These are phyloP conservation scores for Noctua janthina DNA, from an alignment of 2,888 invertebrate species.

Conservation along the genomic window DNA sequence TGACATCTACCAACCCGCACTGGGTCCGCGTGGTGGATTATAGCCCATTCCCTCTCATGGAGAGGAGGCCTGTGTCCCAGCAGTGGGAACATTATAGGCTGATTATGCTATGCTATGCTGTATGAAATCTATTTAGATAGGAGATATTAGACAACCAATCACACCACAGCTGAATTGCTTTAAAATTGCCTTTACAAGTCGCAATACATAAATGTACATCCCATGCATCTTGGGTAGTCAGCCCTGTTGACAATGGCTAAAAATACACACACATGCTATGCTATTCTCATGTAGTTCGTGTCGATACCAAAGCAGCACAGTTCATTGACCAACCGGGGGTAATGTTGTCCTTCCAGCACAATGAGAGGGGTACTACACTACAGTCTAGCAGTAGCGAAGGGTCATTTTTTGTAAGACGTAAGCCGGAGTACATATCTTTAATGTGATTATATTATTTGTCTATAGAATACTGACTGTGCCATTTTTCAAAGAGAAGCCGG, in stretches of 20 bases:
- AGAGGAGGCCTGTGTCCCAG: no score
- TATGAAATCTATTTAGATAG: background rate
- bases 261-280: no score
- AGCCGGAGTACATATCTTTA: no score
- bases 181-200: background rate
- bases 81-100: no score
- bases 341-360: constrained; percentile 18
- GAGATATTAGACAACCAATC: background rate
- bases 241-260: background rate
- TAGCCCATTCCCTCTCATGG: no score
- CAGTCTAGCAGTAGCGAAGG: constrained; percentile 16
- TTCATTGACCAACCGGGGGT: background rate
- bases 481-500: no score
- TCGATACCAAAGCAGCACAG: background rate
- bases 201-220: background rate
- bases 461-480: no score
- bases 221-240: background rate
- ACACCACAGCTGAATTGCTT: background rate
- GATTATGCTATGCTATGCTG: no score
- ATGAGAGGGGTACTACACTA: constrained; percentile 48
- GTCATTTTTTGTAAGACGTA: no score
- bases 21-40: no score
- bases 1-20: no score
- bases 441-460: no score
- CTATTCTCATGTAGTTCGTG: background rate